Base-by-base conservation (phyloP, 1,140 invertebrate species). In the Sipha flava region DNA sequence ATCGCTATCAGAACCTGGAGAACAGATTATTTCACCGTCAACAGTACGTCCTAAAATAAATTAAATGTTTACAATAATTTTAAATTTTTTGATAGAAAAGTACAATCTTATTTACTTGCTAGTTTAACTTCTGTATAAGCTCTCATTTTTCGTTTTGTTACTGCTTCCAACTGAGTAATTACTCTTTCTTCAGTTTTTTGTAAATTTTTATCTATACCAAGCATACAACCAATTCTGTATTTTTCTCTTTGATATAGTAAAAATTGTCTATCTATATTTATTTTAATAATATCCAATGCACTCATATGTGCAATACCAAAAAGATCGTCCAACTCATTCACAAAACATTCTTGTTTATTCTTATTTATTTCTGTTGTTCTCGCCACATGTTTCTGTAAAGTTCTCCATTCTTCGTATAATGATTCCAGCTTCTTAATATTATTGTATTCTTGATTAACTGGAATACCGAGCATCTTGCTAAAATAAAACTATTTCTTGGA, bases 361-460 rank as follows among this genome's bases (percentile, higher is more conserved):
- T 54, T 23, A 54, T 54, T 21, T 54, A 54, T 54, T 54, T 54
- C 52, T 3, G 52, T 54, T 54, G 2, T 23, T 6, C 52, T 21
- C 23, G n/a, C 6, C 23, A 2, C 18, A 47, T 47, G 43, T 12
- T 29, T 26, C n/a, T 29, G 31, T 62, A 34, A 26, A 62, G 31
- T 62, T 23, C 80, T n/a, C n/a, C n/a, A n/a, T n/a, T n/a, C n/a
- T n/a, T n/a, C n/a, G n/a, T n/a, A n/a, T n/a, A n/a, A n/a, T 82
- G 75, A 83, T 82, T 45, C 54, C 57, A 80, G 84, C 83, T 52
- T 54, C 47, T 34, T 37, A 54, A 23, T 54, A 54, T 12, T 54
- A 54, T 54, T 54, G 12, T 54, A 54, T 23, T 54, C n/a, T 54
- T 26, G n/a, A 23, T n/a, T 54, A 54, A 54, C n/a, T 23, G 37